phyloP scores from a whole-genome alignment of 2,888 invertebrate species.

The Reticulitermes lucifugus region DNA sequence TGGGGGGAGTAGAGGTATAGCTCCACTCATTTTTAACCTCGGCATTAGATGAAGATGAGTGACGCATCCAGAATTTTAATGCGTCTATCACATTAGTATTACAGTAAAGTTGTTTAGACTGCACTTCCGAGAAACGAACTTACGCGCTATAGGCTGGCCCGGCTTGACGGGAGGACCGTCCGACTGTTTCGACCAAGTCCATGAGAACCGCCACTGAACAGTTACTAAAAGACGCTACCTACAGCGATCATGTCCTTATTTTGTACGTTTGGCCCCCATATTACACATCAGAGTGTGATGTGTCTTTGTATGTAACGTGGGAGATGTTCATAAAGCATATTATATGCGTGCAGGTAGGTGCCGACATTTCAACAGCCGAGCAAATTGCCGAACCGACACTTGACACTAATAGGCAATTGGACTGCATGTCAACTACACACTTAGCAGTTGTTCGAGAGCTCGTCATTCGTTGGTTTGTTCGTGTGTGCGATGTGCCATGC shows the following conservation, averaged over 20 bases:
- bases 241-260: neutral
- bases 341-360: neutral
- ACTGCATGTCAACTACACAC: constrained; percentile 24
- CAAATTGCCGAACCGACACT: neutral
- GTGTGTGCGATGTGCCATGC: neutral
- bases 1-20: too few relatives aligned
- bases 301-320: neutral
- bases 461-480: neutral
- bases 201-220: neutral
- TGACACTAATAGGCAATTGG: constrained; percentile 23
- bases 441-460: neutral
- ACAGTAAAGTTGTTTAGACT: too few relatives aligned
- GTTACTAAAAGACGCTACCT: neutral
- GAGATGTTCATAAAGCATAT: neutral
- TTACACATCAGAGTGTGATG: neutral
- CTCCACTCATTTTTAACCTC: too few relatives aligned
- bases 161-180: too few relatives aligned
- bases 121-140: too few relatives aligned
- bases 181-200: too few relatives aligned
- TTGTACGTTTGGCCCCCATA: neutral
- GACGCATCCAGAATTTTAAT: too few relatives aligned
- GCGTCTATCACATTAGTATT: too few relatives aligned
- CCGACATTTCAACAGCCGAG: neutral
- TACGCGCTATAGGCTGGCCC: too few relatives aligned
- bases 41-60: too few relatives aligned